Base-by-base conservation (phyloP, 2,888 invertebrate species). In the Beris morrisii region DNA sequence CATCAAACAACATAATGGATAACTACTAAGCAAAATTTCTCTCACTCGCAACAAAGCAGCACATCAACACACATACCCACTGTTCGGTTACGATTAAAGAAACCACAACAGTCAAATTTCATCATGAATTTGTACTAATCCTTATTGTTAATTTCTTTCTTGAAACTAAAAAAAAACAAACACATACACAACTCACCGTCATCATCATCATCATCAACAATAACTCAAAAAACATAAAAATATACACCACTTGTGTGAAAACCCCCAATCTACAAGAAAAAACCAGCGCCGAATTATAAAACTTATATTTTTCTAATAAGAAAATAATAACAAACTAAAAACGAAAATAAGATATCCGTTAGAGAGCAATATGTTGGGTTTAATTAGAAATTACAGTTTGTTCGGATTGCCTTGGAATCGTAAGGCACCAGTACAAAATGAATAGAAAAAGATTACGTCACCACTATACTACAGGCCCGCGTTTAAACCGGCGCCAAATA, bases 341-440 rank as follows among this genome's bases (percentile, higher is more conserved):
- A 38, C 38, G 9, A 9, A 38, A 7, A 7, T 9, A 38, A 38
- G 15, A 48, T 48, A 48, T 48, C n/a, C 15, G n/a, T 48, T 22
- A 64, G 12, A 44, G 13, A 56, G 48, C 45, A 65, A 61, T 38
- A 69, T 69, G 69, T 55, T 53, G 45, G 63, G 31, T 54, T 63
- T 61, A 48, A 65, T 52, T 30, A 7, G 43, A 28, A 44, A 31
- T 59, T 31, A 22, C 56, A 31, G 63, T 65, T 50, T 59, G 44
- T 66, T 66, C 59, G 65, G 63, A 54, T 67, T 67, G 64, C 53
- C 58, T 67, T 67, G 63, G 48, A 15, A 55, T 44, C 55, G 54
- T 55, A 52, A 55, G 59, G 59, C 57, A 64, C 57, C 56, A 59
- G 78, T 80, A 76, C 79, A 70, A 71, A 68, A 80, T 78, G 77